These are phyloP conservation scores for Hormaphis cornu DNA, from an alignment of 1,140 invertebrate genomes.

Conservation along the genomic window DNA sequence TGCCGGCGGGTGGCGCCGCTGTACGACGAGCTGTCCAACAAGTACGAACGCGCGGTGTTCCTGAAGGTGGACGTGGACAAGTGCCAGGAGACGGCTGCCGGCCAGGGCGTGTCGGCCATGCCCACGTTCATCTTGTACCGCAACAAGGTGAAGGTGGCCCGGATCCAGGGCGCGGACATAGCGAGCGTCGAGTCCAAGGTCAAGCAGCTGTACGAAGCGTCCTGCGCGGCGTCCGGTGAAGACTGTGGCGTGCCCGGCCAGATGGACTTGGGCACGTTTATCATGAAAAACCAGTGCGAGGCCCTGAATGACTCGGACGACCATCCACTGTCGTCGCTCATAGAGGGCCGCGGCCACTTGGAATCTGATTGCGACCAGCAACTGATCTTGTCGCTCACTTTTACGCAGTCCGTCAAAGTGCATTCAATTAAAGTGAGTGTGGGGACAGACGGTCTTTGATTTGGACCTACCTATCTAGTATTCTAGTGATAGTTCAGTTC, in stretches of 20 bases:
- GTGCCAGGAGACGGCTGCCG: constrained; percentile 72
- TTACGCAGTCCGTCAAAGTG: constrained; percentile 91
- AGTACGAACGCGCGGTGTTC: constrained; percentile 83
- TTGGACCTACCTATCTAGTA: too few species aligned
- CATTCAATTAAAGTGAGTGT: constrained; percentile 76
- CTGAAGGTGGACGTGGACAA: constrained; percentile 90
- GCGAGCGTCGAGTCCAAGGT: constrained; percentile 77
- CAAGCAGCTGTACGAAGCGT: constrained; percentile 67
- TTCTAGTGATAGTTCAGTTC: too few species aligned
- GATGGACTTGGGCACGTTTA: constrained; percentile 83
- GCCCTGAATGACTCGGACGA: constrained; percentile 95
- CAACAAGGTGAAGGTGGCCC: constrained; percentile 72
- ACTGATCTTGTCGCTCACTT: constrained; percentile 83
- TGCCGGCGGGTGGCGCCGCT: constrained; percentile 85
- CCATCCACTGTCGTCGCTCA: constrained; percentile 66
- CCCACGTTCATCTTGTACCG: constrained; percentile 95
- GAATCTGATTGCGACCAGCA: constrained; percentile 86
- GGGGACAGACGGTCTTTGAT: too few species aligned
- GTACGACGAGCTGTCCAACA: constrained; percentile 73
- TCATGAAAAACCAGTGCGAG: constrained; percentile 82
- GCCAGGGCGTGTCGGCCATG: constrained; percentile 85
- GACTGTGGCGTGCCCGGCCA: constrained; percentile 52
- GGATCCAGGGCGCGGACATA: constrained; percentile 75
- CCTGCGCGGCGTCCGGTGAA: constrained; percentile 48
- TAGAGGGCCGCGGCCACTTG: constrained; percentile 64